phyloP scores from a whole-genome alignment of 2,888 invertebrate genomes.

The Meteorus colon region DNA sequence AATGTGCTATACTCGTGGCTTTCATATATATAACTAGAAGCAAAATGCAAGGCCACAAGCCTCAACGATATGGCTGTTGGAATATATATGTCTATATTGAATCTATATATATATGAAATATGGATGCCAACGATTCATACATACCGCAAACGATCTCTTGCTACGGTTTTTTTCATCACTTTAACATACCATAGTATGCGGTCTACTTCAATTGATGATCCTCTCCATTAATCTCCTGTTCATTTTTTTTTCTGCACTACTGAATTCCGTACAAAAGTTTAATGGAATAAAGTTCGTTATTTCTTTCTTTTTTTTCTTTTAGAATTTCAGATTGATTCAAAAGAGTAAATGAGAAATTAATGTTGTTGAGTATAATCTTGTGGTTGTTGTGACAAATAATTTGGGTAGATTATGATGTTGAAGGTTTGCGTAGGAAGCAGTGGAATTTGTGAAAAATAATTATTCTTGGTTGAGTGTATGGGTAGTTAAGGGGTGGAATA shows the following conservation, averaged over 20 bases:
- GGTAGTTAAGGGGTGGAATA: too few relatives aligned
- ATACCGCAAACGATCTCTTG: slow-evolving; percentile 22
- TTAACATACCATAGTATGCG: slow-evolving; percentile 3
- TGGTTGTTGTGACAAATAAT: background rate
- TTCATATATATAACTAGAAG: background rate
- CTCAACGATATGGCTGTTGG: background rate
- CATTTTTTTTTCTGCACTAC: background rate
- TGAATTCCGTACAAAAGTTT: background rate
- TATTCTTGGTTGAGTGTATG: too few relatives aligned
- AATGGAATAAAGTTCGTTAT: background rate
- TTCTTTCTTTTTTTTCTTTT: background rate
- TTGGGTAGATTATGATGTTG: background rate
- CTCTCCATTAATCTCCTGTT: background rate
- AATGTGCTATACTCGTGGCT: slow-evolving; percentile 17
- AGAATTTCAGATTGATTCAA: background rate
- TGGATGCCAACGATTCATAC: slow-evolving; percentile 1
- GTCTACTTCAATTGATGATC: slow-evolving; percentile 2
- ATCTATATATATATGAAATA: background rate
- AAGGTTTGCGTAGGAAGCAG: background rate
- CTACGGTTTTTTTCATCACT: slow-evolving; percentile 22
- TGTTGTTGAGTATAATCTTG: background rate
- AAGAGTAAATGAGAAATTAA: background rate
- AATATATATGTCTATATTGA: background rate
- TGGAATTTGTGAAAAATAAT: background rate
- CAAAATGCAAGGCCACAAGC: slow-evolving; percentile 1